These are phyloP conservation scores for Cyanoderma ruficeps DNA, from an alignment of 2,113 vertebrate species.

Conservation along the genomic window DNA sequence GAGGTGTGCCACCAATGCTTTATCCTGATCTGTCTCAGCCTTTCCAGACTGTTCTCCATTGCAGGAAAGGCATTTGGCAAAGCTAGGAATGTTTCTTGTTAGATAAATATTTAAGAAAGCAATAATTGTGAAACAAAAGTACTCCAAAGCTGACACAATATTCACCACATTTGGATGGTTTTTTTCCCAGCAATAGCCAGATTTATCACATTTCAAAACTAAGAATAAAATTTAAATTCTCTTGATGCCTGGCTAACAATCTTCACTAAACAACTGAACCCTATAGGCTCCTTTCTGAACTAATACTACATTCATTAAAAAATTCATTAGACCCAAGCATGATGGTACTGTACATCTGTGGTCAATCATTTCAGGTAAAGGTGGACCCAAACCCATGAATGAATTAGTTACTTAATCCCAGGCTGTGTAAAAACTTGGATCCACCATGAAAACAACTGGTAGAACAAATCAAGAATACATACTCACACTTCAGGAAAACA, in stretches of 20 bases:
- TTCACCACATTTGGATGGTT: background rate
- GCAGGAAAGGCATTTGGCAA: constrained; percentile 23
- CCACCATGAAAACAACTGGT: background rate
- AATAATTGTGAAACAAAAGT: constrained; percentile 3
- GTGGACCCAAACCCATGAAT: background rate
- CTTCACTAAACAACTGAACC: background rate
- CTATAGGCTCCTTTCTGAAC: background rate
- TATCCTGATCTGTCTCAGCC: background rate
- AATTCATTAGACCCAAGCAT: background rate
- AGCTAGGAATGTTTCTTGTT: constrained; percentile 10
- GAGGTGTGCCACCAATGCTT: background rate
- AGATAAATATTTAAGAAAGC: constrained; percentile 33
- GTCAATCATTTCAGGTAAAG: background rate
- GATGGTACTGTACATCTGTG: background rate
- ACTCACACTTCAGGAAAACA: background rate
- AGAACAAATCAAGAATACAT: background rate
- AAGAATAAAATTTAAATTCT: background rate
- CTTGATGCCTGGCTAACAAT: background rate
- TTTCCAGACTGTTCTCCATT: background rate
- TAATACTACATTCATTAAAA: background rate
- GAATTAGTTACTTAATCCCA: background rate
- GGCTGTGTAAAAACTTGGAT: background rate
- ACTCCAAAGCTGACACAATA: background rate
- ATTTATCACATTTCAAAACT: background rate
- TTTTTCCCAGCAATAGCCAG: background rate